These are phyloP conservation scores for Calyptomena viridis DNA, from an alignment of 2,113 vertebrate species.

Conservation along the genomic window DNA sequence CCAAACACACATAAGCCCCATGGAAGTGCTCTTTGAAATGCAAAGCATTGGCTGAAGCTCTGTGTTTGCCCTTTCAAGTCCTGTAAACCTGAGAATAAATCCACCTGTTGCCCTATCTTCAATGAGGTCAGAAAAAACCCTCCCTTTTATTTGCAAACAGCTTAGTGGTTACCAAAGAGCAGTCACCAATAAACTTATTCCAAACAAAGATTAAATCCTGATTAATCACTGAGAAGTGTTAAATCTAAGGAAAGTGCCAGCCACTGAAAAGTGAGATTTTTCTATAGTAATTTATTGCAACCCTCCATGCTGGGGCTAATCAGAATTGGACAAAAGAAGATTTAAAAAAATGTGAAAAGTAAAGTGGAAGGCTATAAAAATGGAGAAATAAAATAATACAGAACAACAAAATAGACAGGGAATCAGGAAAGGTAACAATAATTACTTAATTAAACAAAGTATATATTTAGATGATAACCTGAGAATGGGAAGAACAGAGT, in stretches of 20 bases:
- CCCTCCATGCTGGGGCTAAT: not conserved
- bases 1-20: not conserved
- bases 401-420: not conserved
- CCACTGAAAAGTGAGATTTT: not conserved
- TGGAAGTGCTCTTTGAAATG: slow-evolving; percentile 5
- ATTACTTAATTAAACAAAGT: not conserved
- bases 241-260: not conserved
- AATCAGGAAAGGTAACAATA: not conserved
- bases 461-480: not conserved
- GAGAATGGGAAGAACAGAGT: not conserved
- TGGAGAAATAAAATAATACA: not conserved
- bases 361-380: not conserved
- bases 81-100: slow-evolving; percentile 68
- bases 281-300: slow-evolving; percentile 11
- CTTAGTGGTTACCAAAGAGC: slow-evolving; percentile 60
- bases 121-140: slow-evolving; percentile 34
- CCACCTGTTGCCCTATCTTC: slow-evolving; percentile 72
- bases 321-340: slow-evolving; percentile 6
- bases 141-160: slow-evolving; percentile 73
- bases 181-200: slow-evolving; percentile 37
- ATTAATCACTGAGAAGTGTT: slow-evolving; percentile 50
- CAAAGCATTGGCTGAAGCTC: slow-evolving; percentile 35
- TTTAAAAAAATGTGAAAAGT: not conserved
- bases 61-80: slow-evolving; percentile 56
- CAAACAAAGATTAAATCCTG: slow-evolving; percentile 61